A percentile compares a stretch with the other conserved stretches of the same genome.
Evolutionary conservation across 2,113 vertebrate species (phyloP).

Genomic region (Struthidea cinerea): DNA sequence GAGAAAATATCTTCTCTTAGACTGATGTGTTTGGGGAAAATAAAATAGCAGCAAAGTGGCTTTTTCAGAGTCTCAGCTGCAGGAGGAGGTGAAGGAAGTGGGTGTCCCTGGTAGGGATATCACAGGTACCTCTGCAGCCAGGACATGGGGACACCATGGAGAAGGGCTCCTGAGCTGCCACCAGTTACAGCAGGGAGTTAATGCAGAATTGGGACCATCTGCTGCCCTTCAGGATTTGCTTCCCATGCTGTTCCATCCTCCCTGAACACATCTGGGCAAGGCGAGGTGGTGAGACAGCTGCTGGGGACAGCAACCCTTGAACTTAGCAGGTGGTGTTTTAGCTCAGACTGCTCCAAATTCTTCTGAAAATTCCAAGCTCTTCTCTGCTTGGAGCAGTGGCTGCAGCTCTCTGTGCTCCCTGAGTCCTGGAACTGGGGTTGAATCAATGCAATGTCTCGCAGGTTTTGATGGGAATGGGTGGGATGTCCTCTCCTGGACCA

Average conservation of each 20-base stretch:
- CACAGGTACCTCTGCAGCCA: background rate
- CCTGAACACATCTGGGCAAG: background rate
- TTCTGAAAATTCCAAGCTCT: background rate
- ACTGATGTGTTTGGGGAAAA: background rate
- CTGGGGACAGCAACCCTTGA: background rate
- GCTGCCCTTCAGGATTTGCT: background rate
- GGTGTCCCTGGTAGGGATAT: background rate
- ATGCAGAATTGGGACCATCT: background rate
- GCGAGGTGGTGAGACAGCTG: background rate
- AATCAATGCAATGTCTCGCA: rapidly evolving
- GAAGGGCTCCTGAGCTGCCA: background rate
- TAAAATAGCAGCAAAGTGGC: background rate
- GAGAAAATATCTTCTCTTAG: background rate
- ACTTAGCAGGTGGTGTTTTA: background rate
- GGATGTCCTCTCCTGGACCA: background rate
- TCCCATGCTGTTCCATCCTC: background rate
- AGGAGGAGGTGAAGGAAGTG: background rate
- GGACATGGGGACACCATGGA: background rate
- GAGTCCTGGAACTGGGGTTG: rapidly evolving
- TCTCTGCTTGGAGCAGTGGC: rapidly evolving
- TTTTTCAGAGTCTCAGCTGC: background rate
- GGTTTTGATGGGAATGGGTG: background rate
- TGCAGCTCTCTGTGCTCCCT: background rate
- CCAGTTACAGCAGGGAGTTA: background rate
- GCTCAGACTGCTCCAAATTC: background rate